Conservation (phyloP, 64 coral and sea anemone species). For the Stylophora pistillata region DNA sequence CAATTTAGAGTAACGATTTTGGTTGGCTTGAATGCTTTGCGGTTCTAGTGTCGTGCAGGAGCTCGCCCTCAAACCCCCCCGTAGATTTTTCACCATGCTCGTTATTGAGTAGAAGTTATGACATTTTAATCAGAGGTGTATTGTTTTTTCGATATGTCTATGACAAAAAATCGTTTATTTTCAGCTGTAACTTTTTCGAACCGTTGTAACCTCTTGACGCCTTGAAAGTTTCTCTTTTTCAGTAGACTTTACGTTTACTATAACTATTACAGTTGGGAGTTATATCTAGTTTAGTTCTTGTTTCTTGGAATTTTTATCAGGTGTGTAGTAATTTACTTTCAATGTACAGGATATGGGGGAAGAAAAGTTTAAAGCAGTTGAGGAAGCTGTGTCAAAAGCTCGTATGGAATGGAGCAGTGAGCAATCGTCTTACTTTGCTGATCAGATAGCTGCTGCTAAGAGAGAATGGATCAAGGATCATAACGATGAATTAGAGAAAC, state of each 20-base stretch:
- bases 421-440: not conserved
- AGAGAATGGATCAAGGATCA: constrained; percentile 44
- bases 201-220: too few relatives aligned
- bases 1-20: too few relatives aligned
- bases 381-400: constrained; percentile 42
- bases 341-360: constrained; percentile 3
- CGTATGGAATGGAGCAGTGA: constrained; percentile 36
- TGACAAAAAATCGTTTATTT: too few relatives aligned
- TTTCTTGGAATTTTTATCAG: not conserved
- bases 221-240: not conserved
- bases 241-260: not conserved
- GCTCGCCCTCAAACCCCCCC: too few relatives aligned
- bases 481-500: constrained; percentile 60
- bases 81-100: too few relatives aligned
- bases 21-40: too few relatives aligned
- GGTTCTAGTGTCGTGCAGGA: too few relatives aligned
- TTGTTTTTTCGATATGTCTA: too few relatives aligned
- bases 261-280: not conserved
- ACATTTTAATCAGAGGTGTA: too few relatives aligned
- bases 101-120: too few relatives aligned
- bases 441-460: constrained; percentile 17
- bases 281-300: not conserved
- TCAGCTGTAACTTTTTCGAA: too few relatives aligned
- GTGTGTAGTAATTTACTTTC: not conserved
- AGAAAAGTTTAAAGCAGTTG: not conserved